Conservation (phyloP, 2,888 invertebrate species). For the Cactoblastis cactorum region DNA sequence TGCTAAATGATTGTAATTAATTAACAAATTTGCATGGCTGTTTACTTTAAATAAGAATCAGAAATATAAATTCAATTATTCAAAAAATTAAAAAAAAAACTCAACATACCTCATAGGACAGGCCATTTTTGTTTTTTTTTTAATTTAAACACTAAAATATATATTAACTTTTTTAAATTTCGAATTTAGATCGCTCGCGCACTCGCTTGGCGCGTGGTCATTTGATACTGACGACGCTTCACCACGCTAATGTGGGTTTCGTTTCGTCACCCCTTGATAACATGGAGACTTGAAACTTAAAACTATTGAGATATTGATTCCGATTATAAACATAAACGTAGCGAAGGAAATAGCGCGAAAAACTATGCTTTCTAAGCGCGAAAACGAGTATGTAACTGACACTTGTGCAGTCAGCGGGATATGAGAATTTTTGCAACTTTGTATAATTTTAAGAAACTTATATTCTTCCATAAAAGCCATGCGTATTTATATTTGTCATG, state of each 20-base stretch:
- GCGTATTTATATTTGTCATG: too few relatives aligned
- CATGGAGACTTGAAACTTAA: conserved; percentile 32
- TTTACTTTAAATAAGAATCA: too few relatives aligned
- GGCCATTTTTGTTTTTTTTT: conserved; percentile 54
- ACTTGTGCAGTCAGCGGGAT: neutral
- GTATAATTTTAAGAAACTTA: too few relatives aligned
- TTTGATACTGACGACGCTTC: conserved; percentile 32
- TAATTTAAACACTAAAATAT: conserved; percentile 14
- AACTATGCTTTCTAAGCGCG: conserved; percentile 13
- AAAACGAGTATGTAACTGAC: neutral
- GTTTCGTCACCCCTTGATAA: conserved; percentile 44
- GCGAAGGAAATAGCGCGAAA: conserved; percentile 12
- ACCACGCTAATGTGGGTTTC: conserved; percentile 35
- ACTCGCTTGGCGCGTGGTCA: conserved; percentile 40
- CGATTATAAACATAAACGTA: conserved; percentile 1
- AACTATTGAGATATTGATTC: conserved; percentile 29
- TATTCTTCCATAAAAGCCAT: too few relatives aligned
- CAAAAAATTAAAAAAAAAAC: conserved; percentile 14
- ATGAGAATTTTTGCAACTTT: too few relatives aligned
- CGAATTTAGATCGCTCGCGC: conserved; percentile 22
- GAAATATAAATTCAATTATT: too few relatives aligned
- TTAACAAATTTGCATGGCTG: too few relatives aligned
- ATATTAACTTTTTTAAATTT: conserved; percentile 21
- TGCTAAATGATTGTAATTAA: too few relatives aligned
- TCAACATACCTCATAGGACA: conserved; percentile 65